Conservation (phyloP, 2,888 invertebrate species). For the Diarsia mendica region DNA sequence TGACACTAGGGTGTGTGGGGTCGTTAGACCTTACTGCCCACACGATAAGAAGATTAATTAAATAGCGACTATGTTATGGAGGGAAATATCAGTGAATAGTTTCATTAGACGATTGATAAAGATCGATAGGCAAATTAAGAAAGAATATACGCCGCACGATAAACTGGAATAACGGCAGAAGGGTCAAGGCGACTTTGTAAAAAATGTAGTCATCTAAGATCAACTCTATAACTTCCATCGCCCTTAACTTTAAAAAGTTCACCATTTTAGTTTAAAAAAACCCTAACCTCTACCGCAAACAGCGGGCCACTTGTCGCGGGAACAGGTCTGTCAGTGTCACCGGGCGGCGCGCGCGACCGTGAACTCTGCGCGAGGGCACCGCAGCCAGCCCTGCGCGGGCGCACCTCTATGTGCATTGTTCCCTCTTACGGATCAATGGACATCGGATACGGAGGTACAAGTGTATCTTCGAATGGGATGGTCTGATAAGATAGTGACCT, state of each 20-base stretch:
- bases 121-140: neutral
- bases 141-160: neutral
- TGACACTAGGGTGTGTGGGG: too few relatives aligned
- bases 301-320: constrained; percentile 55
- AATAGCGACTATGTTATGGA: neutral
- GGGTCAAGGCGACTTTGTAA: neutral
- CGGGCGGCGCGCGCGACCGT: constrained; percentile 70
- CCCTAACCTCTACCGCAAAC: constrained; percentile 14
- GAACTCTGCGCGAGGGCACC: constrained; percentile 69
- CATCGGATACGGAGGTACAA: constrained; percentile 38
- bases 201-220: neutral
- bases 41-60: too few relatives aligned
- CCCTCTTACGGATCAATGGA: constrained; percentile 45
- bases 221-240: neutral
- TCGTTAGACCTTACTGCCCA: too few relatives aligned
- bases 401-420: constrained; percentile 50
- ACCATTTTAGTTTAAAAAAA: neutral
- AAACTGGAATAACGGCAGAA: neutral
- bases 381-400: constrained; percentile 62
- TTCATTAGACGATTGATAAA: neutral
- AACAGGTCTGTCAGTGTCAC: constrained; percentile 58
- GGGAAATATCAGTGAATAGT: neutral
- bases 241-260: neutral
- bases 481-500: neutral
- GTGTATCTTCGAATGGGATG: constrained; percentile 32